Evolutionary conservation across 2,797 vertebrate species (phyloP), one percentile per base, ranked within the genome.

Genomic region (Sciaenops ocellatus): DNA sequence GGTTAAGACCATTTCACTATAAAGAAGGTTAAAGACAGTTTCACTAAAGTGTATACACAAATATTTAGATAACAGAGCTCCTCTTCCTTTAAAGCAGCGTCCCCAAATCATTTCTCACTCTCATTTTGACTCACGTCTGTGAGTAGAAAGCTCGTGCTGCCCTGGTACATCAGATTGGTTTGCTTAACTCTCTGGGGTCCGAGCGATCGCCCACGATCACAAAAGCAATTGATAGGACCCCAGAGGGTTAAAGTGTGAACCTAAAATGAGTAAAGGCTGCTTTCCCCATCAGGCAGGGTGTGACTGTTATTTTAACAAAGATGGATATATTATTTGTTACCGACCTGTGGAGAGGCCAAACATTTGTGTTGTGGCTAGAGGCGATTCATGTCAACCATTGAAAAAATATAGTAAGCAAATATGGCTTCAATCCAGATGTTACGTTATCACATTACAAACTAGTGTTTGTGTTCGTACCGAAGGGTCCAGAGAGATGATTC

Each of bases 401-500:
- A 42, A 16, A 30, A 0, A 28, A 16, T 13, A 15, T 11, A 44
- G 47, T 4, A 3, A 16, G 5, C 8, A 24, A 9, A 41, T 17
- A 20, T 34, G 10, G 48, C 62, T 38, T 54, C 12, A 69, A 15
- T 63, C 38, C n/a, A 67, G 26, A 11, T 15, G 42, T 44, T 12
- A 0, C 13, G 12, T 44, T 15, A 44, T 44, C 11, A 44, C 42
- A 44, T 13, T 17, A 48, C 20, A 56, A 44, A 61, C 24, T 34
- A 10, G 12, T 50, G 47, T 18, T 50, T 74, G 3, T 57, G 56
- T 57, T 90, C 96, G 86, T 95, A 99, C 98, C 11, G 96, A 98
- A 30, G 98, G 98, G 84, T 99, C 98, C 68, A 99, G 93, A 12
- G 98, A 99, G 92, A 99, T 99, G 73, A 99, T 99, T 78, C 98